Percentiles rank a stretch among this genome's conserved stretches.
phyloP scores from a whole-genome alignment of 2,113 vertebrate genomes.

The Alexandromys fortis region DNA sequence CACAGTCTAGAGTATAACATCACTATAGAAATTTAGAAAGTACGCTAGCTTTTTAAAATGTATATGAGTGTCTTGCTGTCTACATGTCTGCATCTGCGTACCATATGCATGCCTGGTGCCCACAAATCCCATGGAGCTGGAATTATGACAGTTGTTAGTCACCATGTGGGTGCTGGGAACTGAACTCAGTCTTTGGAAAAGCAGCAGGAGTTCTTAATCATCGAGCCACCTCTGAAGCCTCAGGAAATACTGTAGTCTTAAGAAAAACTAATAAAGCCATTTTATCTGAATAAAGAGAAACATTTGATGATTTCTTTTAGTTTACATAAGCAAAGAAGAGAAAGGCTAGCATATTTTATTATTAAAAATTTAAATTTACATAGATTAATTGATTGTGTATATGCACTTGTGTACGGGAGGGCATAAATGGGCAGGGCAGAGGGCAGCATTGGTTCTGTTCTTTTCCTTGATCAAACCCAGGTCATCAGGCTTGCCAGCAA shows the following conservation, averaged over 20 bases:
- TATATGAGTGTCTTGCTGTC: no score
- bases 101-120: background rate
- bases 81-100: background rate
- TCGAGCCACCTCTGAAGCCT: background rate
- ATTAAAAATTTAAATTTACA: background rate
- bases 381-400: background rate
- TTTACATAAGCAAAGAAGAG: background rate
- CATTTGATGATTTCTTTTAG: slow-evolving; percentile 21
- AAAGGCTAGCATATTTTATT: background rate
- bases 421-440: background rate
- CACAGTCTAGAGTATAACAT: slow-evolving; percentile 1
- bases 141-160: background rate
- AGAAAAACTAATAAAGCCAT: background rate
- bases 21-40: slow-evolving; percentile 30
- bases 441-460: background rate
- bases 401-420: background rate
- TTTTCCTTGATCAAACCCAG: background rate
- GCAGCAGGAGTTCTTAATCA: background rate
- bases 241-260: slow-evolving; percentile 5
- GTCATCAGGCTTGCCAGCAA: background rate
- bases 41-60: background rate
- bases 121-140: background rate
- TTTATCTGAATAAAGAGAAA: slow-evolving; percentile 29
- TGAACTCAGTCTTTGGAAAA: background rate
- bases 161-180: background rate